Evolutionary conservation across 1,140 invertebrate species (phyloP), one percentile per base, ranked within the genome.

Genomic region (Dreissena polymorpha): DNA sequence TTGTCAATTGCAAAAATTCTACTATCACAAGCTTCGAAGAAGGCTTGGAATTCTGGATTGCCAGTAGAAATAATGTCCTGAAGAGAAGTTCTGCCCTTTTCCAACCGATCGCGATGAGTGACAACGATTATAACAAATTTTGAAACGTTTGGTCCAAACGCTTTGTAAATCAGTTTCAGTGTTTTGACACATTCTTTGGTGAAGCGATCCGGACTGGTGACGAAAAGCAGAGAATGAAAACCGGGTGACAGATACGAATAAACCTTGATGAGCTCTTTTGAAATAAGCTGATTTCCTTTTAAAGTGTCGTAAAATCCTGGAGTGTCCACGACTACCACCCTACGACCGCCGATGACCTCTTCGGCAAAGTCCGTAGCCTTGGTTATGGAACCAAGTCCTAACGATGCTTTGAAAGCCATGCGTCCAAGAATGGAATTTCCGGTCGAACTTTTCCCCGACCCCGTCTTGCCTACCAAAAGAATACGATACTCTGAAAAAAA

Each of bases 371-470:
- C 50, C 60, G 69, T 68, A 21, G 67, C 65, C 49, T 55, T 51
- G 10, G 72, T 84, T 14, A 72, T 27, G 10, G 81, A 68, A 7
- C 27, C 39, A 16, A 39, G 72, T 6, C 39, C 53, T 16, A 27
- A 50, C 18, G 21, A 65, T 23, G 78, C 57, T 23, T 57, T 53
- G 63, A 86, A 85, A 23, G 51, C n/a, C 3, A 74, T 68, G 39
- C 63, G 8, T 27, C 68, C 78, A 10, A 84, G 68, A 27, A 86
- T 72, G 27, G 73, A 68, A 29, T 86, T 86, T 67, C 73, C 85
- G 6, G 85, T 86, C 3, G 72, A 68, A 63, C 85, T 86, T 78
- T 86, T 86, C 14, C 85, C 85, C 29, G 77, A 71, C 10, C 85
- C 85, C 10, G 74, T 80, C 65, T 82, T 84, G 21, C 85, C 85